Evolutionary conservation across 2,797 vertebrate genomes (phyloP).

Genomic region (Emydoidea blandingii): DNA sequence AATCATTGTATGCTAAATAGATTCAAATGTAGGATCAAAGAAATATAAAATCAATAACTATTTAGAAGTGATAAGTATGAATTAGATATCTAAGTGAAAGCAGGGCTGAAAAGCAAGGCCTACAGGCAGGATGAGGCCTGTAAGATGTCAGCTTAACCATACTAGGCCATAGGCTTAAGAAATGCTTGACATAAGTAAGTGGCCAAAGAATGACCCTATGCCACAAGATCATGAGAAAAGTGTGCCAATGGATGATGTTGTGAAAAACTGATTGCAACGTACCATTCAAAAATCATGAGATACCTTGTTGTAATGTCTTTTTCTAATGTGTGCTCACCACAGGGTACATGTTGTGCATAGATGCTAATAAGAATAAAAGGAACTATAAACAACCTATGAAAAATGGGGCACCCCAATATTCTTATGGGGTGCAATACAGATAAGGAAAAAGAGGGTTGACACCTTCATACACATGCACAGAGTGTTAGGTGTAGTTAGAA

Average conservation of each 20-base stretch:
- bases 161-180: neutral
- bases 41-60: neutral
- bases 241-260: neutral
- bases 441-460: neutral
- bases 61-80: neutral
- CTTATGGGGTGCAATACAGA: neutral
- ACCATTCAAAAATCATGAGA: neutral
- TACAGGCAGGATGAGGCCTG: neutral
- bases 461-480: neutral
- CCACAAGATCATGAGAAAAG: neutral
- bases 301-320: neutral
- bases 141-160: neutral
- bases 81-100: neutral
- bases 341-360: neutral
- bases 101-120: neutral
- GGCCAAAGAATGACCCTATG: neutral
- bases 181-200: neutral
- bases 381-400: neutral
- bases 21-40: neutral
- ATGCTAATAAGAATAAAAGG: neutral
- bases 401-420: neutral
- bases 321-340: neutral
- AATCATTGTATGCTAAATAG: neutral
- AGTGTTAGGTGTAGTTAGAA: neutral
- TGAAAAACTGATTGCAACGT: neutral